Conservation (phyloP, 1,140 invertebrate species). For the Drosophila serrata region DNA sequence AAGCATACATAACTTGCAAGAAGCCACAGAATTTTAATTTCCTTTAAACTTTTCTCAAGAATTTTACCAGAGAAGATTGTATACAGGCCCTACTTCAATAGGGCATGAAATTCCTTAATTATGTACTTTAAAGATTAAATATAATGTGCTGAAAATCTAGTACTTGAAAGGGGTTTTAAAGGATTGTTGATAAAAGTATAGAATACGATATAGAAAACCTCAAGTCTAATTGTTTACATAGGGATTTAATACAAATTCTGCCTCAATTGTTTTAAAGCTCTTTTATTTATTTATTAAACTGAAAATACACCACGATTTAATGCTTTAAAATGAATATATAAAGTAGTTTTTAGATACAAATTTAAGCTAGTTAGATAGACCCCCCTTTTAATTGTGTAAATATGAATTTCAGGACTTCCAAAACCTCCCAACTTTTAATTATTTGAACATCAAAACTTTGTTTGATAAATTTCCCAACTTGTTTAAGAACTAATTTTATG, state of each 20-base stretch:
- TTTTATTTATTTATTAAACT: no score
- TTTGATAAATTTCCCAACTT: neutral
- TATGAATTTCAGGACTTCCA: neutral
- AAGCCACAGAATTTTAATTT: constrained; percentile 50
- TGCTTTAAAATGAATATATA: no score
- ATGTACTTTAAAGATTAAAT: constrained; percentile 5
- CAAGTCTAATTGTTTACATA: neutral
- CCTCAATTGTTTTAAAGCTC: no score
- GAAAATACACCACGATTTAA: no score
- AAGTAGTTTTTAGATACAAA: neutral
- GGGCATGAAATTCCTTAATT: neutral
- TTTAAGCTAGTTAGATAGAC: neutral
- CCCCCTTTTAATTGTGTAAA: neutral
- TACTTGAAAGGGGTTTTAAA: neutral
- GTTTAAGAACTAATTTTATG: neutral
- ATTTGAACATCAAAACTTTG: neutral
- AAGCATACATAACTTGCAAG: constrained; percentile 40
- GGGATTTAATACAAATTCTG: neutral
- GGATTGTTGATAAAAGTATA: neutral
- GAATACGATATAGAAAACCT: neutral
- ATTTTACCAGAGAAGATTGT: neutral
- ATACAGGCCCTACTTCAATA: neutral
- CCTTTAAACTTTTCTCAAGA: constrained; percentile 13
- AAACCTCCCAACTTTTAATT: neutral
- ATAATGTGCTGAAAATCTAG: no score